These are phyloP conservation scores for Drosophila repleta DNA, from an alignment of 1,140 invertebrate species.

Conservation along the genomic window DNA sequence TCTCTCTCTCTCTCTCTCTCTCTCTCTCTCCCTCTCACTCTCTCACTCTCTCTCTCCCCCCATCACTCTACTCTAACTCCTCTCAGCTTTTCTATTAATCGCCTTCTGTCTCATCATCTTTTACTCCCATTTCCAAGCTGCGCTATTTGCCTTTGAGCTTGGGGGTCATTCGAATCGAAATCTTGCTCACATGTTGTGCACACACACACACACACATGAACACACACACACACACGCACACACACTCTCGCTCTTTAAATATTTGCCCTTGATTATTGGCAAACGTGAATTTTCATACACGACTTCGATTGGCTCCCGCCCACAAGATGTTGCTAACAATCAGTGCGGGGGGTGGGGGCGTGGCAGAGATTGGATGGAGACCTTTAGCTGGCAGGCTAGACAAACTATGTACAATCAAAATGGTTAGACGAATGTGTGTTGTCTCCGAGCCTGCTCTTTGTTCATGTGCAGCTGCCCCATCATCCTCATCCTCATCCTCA, in stretches of 20 bases:
- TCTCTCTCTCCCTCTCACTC: background rate
- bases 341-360: constrained; percentile 10
- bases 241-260: constrained; percentile 74
- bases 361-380: background rate
- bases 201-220: too few species aligned
- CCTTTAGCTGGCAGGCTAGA: constrained; percentile 27
- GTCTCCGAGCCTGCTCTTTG: background rate
- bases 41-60: background rate
- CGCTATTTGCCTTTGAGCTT: background rate
- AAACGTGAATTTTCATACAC: constrained; percentile 55
- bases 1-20: background rate
- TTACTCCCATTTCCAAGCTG: background rate
- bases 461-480: constrained; percentile 10
- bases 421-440: constrained; percentile 34
- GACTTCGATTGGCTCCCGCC: constrained; percentile 27
- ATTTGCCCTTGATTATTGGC: constrained; percentile 78
- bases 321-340: constrained; percentile 39
- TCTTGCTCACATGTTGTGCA: constrained; percentile 45
- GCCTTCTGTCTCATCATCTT: background rate
- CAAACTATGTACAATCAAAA: constrained; percentile 50
- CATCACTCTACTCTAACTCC: too few species aligned
- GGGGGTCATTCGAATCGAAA: constrained; percentile 10
- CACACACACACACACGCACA: constrained; percentile 20
- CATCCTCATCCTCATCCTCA: background rate
- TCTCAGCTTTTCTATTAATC: too few species aligned